Percentiles rank a stretch among this genome's conserved stretches.
Conservation (phyloP, 2,113 vertebrate species). For the Felis catus region DNA sequence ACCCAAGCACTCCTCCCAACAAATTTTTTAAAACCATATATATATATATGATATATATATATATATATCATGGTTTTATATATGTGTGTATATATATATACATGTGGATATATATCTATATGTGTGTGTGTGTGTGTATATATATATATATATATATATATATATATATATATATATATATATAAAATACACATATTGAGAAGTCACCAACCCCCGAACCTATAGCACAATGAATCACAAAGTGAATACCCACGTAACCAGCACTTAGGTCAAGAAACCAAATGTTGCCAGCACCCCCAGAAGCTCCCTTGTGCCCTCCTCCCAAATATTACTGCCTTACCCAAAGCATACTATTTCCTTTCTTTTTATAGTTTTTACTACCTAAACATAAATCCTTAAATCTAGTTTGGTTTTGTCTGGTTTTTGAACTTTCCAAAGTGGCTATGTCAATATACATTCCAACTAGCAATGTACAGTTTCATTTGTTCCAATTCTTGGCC, state of each 20-base stretch:
- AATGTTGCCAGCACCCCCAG: background rate
- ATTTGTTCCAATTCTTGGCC: background rate
- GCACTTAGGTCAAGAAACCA: background rate
- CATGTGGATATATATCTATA: too few species aligned
- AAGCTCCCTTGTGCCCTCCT: background rate
- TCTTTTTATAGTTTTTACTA: background rate
- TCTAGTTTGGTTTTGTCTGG: background rate
- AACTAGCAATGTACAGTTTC: background rate
- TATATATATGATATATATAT: background rate
- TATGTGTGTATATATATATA: too few species aligned
- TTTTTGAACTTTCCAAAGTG: slow-evolving; percentile 10
- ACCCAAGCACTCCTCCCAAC: too few species aligned
- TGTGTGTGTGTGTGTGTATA: too few species aligned
- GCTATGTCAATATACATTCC: background rate
- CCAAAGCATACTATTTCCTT: background rate
- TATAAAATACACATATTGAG: background rate
- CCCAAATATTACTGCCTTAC: background rate
- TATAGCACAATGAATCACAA: background rate
- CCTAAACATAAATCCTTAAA: background rate
- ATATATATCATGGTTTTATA: too few species aligned
- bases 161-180: background rate
- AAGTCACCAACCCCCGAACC: background rate
- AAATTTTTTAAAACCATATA: background rate
- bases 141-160: background rate
- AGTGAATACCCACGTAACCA: background rate